These are phyloP conservation scores for Naja naja DNA, from an alignment of 2,113 vertebrate species.

Conservation along the genomic window DNA sequence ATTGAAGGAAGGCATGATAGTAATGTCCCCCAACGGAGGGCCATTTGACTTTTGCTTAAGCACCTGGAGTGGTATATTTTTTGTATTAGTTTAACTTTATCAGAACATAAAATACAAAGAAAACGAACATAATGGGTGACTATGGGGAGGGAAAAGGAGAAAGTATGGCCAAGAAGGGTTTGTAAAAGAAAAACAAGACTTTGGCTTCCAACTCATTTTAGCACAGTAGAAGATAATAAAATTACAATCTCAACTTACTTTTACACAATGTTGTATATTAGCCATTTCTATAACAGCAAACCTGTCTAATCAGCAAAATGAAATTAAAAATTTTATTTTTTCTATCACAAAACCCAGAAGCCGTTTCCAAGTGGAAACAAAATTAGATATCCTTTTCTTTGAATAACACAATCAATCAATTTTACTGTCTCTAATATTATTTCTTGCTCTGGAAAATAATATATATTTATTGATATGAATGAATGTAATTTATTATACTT, in stretches of 20 bases:
- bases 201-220: background rate
- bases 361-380: background rate
- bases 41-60: background rate
- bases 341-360: background rate
- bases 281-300: background rate
- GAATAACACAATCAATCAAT: background rate
- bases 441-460: background rate
- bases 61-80: background rate
- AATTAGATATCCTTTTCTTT: background rate
- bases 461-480: background rate
- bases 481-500: background rate
- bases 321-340: background rate
- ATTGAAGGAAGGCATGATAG: background rate
- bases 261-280: background rate
- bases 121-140: background rate
- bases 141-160: background rate
- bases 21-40: background rate
- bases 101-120: background rate
- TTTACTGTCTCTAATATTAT: background rate
- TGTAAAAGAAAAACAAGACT: background rate
- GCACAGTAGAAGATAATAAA: background rate
- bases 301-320: background rate
- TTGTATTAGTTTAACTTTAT: too few relatives aligned
- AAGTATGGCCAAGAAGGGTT: background rate
- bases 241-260: background rate